phyloP scores from a whole-genome alignment of 2,888 invertebrate species.

The Atrina japonica region DNA sequence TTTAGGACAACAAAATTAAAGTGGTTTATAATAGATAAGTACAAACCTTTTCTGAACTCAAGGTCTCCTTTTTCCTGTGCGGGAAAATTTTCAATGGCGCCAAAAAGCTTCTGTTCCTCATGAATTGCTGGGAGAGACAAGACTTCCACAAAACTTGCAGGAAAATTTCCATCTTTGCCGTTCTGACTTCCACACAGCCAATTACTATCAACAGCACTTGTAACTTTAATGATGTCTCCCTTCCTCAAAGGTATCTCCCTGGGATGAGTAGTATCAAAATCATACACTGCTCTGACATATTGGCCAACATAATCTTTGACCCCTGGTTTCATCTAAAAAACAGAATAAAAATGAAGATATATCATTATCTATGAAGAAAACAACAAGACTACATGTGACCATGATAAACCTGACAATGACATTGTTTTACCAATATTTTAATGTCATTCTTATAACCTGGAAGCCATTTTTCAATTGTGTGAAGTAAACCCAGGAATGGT shows the following conservation, averaged over 20 bases:
- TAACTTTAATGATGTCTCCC: conserved; percentile 74
- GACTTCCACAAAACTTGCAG: conserved; percentile 72
- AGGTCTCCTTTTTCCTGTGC: conserved; percentile 74
- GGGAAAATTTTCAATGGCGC: conserved; percentile 71
- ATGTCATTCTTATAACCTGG: no score
- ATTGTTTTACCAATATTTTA: no score
- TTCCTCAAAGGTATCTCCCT: conserved; percentile 71
- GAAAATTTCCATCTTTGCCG: conserved; percentile 73
- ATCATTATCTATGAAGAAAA: no score
- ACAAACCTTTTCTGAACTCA: conserved; percentile 72
- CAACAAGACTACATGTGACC: no score
- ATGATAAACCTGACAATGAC: no score
- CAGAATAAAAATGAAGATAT: no score
- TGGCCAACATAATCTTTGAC: conserved; percentile 66
- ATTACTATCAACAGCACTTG: conserved; percentile 70
- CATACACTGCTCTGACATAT: conserved; percentile 73
- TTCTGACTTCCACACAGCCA: conserved; percentile 72
- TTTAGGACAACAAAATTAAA: no score
- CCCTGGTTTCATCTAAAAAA: conserved; percentile 72
- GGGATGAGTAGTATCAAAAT: conserved; percentile 69
- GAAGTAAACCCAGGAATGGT: no score
- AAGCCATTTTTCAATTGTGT: no score
- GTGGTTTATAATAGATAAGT: not conserved
- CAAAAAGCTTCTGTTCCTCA: conserved; percentile 72
- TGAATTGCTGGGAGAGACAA: conserved; percentile 63